phyloP scores from a whole-genome alignment of 2,888 invertebrate genomes.

The Zhuqinia jingwanae region DNA sequence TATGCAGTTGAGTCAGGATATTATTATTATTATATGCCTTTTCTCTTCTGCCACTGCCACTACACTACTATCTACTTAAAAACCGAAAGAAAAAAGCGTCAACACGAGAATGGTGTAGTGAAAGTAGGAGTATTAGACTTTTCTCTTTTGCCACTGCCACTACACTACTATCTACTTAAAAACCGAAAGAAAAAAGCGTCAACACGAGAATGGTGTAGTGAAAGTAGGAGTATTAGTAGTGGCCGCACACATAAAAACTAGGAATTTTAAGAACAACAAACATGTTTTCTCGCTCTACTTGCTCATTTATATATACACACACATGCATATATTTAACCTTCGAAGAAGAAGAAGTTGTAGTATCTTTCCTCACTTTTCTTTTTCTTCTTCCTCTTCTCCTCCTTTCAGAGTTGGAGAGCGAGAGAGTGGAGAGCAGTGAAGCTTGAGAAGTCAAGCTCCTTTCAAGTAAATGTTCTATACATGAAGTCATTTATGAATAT shows the following conservation, averaged over 20 bases:
- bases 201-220: neutral
- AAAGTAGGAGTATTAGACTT: neutral
- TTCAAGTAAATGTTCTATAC: slow-evolving; percentile 63
- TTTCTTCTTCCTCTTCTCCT: neutral
- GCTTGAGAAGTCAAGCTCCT: slow-evolving; percentile 34
- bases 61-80: slow-evolving; percentile 1
- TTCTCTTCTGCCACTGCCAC: slow-evolving; percentile 8
- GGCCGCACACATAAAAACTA: neutral
- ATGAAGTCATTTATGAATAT: slow-evolving; percentile 71
- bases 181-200: neutral
- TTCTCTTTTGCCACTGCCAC: neutral
- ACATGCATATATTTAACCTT: slow-evolving; percentile 31
- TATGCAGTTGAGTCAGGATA: slow-evolving; percentile 44
- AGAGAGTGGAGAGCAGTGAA: slow-evolving; percentile 11
- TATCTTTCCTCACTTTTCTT: slow-evolving; percentile 28
- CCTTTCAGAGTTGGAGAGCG: neutral
- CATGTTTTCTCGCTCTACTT: neutral
- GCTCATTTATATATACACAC: slow-evolving; percentile 1
- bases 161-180: slow-evolving; percentile 1
- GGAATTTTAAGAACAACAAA: neutral
- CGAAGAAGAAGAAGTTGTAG: slow-evolving; percentile 12
- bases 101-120: neutral
- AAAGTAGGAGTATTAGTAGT: neutral
- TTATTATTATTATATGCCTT: slow-evolving; percentile 44
- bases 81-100: neutral